phyloP scores from a whole-genome alignment of 2,113 vertebrate genomes.

The human (Homo sapiens) region DNA sequence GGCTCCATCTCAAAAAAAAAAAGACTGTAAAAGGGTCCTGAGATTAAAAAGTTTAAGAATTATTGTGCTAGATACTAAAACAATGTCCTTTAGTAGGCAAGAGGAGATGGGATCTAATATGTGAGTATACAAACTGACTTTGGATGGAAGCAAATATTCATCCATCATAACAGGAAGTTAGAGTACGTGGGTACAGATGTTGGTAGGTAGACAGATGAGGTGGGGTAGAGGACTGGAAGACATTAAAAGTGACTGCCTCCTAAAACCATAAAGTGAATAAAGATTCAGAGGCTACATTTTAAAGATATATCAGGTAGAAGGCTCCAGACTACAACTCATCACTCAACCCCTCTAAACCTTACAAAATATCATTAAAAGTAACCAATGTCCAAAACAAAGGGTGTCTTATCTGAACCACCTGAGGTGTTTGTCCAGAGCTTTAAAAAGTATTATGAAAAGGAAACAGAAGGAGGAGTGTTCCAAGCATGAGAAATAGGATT shows the following conservation, averaged over 20 bases:
- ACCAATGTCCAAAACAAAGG: constrained; percentile 1
- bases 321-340: neutral
- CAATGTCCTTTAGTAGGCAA: neutral
- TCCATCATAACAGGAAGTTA: neutral
- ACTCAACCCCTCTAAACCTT: neutral
- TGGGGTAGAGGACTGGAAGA: neutral
- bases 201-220: neutral
- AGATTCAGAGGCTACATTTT: neutral
- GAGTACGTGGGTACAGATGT: neutral
- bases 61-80: neutral
- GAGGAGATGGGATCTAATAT: neutral
- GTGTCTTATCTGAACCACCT: neutral
- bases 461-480: neutral
- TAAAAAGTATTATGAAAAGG: neutral
- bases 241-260: neutral
- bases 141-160: neutral
- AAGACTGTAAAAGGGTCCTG: constrained; percentile 2
- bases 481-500: neutral
- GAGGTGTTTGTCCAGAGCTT: neutral
- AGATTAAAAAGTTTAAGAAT: neutral
- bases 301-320: neutral
- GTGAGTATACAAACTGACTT: neutral
- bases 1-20: no score
- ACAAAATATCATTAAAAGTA: neutral
- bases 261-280: neutral